Conservation (phyloP, 2,113 vertebrate genomes). For the Petromus typicus region DNA sequence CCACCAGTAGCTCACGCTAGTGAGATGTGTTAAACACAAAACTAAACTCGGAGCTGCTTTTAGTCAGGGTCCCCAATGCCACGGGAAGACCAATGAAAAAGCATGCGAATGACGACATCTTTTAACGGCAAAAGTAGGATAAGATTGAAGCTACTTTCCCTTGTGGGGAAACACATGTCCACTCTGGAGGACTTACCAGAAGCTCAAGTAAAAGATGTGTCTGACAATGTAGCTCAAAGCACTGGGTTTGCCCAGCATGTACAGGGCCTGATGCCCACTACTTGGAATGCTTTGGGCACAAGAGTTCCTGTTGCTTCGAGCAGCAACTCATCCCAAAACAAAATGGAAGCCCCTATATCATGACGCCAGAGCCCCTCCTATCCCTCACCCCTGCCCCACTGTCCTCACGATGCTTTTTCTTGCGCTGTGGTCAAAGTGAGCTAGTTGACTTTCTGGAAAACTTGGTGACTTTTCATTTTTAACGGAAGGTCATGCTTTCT, state of each 20-base stretch:
- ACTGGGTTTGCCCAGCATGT: neutral
- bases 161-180: neutral
- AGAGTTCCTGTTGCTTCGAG: neutral
- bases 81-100: neutral
- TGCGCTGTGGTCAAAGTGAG: neutral
- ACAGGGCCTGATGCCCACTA: neutral
- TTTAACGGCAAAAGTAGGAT: neutral
- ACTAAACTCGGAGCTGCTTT: neutral
- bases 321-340: neutral
- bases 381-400: neutral
- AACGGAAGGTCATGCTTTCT: neutral
- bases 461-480: constrained; percentile 11
- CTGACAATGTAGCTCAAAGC: neutral
- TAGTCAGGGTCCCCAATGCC: neutral
- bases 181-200: neutral
- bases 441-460: neutral
- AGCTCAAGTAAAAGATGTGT: neutral
- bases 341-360: neutral
- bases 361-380: neutral
- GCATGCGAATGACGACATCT: neutral
- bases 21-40: constrained; percentile 1
- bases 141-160: neutral
- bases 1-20: neutral
- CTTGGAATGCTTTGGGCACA: neutral
- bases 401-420: neutral